Evolutionary conservation across 1,140 invertebrate species (phyloP).

Genomic region (Zaprionus davidi): DNA sequence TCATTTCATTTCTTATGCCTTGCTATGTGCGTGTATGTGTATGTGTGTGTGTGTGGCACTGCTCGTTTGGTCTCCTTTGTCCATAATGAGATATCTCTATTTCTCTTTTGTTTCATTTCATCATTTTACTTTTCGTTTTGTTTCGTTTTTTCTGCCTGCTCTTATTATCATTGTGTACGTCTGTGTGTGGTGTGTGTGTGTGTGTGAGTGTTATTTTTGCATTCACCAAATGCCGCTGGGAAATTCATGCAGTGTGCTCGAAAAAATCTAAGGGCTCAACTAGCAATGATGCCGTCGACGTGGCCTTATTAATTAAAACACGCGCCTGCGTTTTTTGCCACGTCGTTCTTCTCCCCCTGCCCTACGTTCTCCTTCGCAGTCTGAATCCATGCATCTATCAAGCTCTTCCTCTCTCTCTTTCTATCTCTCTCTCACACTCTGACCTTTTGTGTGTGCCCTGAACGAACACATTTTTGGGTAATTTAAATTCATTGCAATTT

Average conservation of each 20-base stretch:
- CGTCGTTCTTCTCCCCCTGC: neutral
- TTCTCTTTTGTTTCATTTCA: slow-evolving; percentile 79
- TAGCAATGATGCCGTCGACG: slow-evolving; percentile 67
- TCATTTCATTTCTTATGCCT: slow-evolving; percentile 68
- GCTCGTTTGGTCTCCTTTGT: slow-evolving; percentile 69
- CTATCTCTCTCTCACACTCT: neutral
- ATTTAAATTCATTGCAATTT: slow-evolving; percentile 75
- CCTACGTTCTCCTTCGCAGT: neutral
- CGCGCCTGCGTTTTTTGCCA: slow-evolving; percentile 55
- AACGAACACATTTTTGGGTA: slow-evolving; percentile 49
- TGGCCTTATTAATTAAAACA: slow-evolving; percentile 77
- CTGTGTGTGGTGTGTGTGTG: slow-evolving; percentile 40
- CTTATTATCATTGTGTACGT: slow-evolving; percentile 21
- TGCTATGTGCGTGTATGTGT: neutral
- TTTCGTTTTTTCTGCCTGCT: slow-evolving; percentile 20
- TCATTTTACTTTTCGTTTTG: slow-evolving; percentile 51
- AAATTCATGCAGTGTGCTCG: slow-evolving; percentile 59
- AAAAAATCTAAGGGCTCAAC: slow-evolving; percentile 70
- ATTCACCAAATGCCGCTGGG: slow-evolving; percentile 72
- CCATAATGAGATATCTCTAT: slow-evolving; percentile 82
- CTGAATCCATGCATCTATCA: neutral
- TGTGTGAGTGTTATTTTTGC: slow-evolving; percentile 68
- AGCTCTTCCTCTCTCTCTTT: slow-evolving; percentile 8
- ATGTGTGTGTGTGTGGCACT: slow-evolving; percentile 16
- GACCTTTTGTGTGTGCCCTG: neutral